Percentiles rank a stretch among this genome's conserved stretches.
Evolutionary conservation across 2,888 invertebrate genomes (phyloP).

Genomic region (Apomyelois bistriatella): DNA sequence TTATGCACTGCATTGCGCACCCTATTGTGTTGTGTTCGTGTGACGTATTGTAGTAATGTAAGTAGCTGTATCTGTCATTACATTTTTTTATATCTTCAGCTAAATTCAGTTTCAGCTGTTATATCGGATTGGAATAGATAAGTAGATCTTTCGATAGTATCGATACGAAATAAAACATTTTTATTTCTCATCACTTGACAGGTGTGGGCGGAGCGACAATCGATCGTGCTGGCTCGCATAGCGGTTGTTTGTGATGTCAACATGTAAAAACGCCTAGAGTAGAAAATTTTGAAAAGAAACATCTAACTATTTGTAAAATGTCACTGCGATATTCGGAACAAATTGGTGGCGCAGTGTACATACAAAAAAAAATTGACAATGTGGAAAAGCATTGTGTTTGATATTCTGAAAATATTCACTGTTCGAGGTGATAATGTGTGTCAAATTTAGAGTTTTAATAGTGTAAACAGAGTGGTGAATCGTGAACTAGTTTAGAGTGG

Average conservation of each 20-base stretch:
- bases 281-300: slow-evolving; percentile 21
- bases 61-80: too few relatives aligned
- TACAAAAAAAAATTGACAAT: not conserved
- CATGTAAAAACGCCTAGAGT: slow-evolving; percentile 36
- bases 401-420: not conserved
- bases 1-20: too few relatives aligned
- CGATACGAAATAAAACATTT: not conserved
- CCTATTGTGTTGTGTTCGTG: too few relatives aligned
- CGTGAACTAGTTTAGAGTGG: slow-evolving; percentile 25
- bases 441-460: slow-evolving; percentile 69
- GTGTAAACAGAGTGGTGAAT: slow-evolving; percentile 41
- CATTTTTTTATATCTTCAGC: too few relatives aligned
- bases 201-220: slow-evolving; percentile 24
- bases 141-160: too few relatives aligned
- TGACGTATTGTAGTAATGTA: too few relatives aligned
- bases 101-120: too few relatives aligned
- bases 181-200: not conserved
- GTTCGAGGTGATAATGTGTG: slow-evolving; percentile 72
- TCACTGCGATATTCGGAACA: not conserved
- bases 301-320: slow-evolving; percentile 8
- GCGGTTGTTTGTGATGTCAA: slow-evolving; percentile 64
- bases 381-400: not conserved
- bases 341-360: slow-evolving; percentile 2
- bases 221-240: slow-evolving; percentile 44
- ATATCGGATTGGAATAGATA: too few relatives aligned